Evolutionary conservation across 2,113 vertebrate genomes (phyloP).

Genomic region (Cichladusa arquata): DNA sequence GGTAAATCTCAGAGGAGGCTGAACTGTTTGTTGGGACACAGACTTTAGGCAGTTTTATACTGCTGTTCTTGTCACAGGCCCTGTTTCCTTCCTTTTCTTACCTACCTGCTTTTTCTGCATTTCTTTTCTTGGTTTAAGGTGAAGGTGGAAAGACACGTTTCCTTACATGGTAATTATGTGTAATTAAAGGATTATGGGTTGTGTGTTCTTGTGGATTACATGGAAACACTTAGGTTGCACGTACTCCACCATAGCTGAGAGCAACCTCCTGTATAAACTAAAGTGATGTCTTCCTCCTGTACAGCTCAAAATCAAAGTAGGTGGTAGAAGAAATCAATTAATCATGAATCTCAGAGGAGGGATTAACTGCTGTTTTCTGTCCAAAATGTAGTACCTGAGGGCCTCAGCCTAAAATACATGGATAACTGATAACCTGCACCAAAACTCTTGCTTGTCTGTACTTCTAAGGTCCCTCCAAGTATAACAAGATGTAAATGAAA

Average conservation of each 20-base stretch:
- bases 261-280: neutral
- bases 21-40: neutral
- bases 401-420: neutral
- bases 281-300: neutral
- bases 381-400: neutral
- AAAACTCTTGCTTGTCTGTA: neutral
- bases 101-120: neutral
- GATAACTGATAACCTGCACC: neutral
- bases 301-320: neutral
- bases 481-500: neutral
- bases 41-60: neutral
- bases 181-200: neutral
- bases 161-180: neutral
- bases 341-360: neutral
- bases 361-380: neutral
- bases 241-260: neutral
- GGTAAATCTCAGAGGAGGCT: neutral
- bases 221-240: neutral
- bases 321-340: neutral
- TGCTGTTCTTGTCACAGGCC: neutral
- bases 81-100: neutral
- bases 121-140: neutral
- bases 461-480: neutral
- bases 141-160: neutral
- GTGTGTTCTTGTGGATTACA: accelerated